Conservation (phyloP, 2,113 vertebrate genomes). For the Carlito syrichta region DNA sequence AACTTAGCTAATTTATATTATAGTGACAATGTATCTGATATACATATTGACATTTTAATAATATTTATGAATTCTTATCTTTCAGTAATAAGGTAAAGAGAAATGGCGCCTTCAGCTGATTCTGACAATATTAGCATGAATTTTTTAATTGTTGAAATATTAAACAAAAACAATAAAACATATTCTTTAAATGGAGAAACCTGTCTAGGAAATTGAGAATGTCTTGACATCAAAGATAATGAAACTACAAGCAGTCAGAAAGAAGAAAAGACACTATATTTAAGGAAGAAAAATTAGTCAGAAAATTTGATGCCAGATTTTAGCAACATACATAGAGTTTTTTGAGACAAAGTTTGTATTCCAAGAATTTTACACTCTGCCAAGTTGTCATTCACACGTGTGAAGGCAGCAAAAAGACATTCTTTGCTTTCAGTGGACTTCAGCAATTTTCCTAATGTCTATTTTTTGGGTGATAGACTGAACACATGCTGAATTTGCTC, state of each 20-base stretch:
- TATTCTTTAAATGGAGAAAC: neutral
- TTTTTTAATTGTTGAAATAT: neutral
- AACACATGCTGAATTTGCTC: neutral
- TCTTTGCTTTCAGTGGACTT: neutral
- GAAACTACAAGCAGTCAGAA: neutral
- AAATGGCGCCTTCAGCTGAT: neutral
- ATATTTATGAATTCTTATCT: neutral
- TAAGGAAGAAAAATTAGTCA: neutral
- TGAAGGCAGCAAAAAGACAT: neutral
- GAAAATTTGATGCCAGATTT: neutral
- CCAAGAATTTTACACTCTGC: neutral
- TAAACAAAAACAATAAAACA: neutral
- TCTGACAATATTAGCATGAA: neutral
- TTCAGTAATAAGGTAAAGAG: neutral
- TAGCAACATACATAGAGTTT: neutral
- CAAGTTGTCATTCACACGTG: neutral
- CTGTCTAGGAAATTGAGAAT: neutral
- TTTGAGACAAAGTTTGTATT: slow-evolving; percentile 1
- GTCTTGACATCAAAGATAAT: neutral
- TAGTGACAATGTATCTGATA: neutral
- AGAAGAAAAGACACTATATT: neutral
- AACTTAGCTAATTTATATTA: neutral
- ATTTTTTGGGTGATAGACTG: neutral
- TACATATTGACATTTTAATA: neutral
- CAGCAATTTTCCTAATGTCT: neutral